Evolutionary conservation across 2,797 vertebrate species (phyloP), one percentile per base, ranked within the genome.

Genomic region (Pangasius larnaudii): DNA sequence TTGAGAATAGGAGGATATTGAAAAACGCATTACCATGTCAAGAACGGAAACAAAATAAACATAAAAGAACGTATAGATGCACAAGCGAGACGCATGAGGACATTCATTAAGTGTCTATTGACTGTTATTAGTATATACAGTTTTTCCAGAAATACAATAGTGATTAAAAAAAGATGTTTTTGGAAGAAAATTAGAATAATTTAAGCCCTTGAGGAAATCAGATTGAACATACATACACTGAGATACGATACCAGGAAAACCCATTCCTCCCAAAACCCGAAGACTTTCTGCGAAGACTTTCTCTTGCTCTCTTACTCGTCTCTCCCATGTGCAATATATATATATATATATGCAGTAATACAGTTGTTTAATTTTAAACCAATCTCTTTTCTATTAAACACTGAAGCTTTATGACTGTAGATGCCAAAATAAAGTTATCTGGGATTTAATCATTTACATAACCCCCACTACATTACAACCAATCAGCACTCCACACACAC

Each of bases 331-430:
- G 39, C 61, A 75, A 78, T 65, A 53, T 18, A 53, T 65, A 53
- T 18, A 53, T 39, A 39, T 42, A 42, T 42, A 46, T 18, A 13
- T 53, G 42, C 72, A 49, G n/a, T 86, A 65, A 86, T 65, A 79
- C 58, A 63, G 7, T 53, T 79, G 59, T 79, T 78, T 79, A 30
- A 53, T 79, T 79, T 79, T 16, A 67, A 86, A 78, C 53, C 85
- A 77, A 86, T 49, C 39, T 77, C 56, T 86, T 86, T 86, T 75
- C 85, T 84, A 86, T 86, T 74, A 86, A 63, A 75, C 75, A 53
- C 9, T 67, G 56, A 53, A 51, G 80, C 39, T 87, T 88, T 80
- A 83, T 89, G 78, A 85, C 80, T 86, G 84, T 79, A 87, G 42
- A 46, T 84, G 2, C 11, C 56, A 24, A 49, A 46, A 80, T 71